A percentile compares a stretch with the other conserved stretches of the same genome.
phyloP scores from a whole-genome alignment of 2,113 vertebrate species.

The Kobus ellipsiprymnus region DNA sequence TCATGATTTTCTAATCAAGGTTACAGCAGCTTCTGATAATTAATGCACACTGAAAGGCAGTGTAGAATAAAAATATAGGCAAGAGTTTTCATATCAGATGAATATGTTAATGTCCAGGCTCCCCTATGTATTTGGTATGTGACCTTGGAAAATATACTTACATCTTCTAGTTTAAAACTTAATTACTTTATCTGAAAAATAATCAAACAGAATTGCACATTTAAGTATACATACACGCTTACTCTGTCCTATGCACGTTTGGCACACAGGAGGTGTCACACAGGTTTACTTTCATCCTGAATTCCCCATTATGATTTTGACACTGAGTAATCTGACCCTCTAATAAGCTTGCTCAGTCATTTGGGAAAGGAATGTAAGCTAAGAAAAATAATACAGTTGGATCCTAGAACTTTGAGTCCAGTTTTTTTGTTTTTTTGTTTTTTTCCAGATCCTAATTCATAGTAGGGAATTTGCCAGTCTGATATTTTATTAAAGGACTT shows the following conservation, averaged over 20 bases:
- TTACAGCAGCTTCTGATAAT: background rate
- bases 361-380: slow-evolving; percentile 59
- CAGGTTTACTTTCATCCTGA: background rate
- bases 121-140: background rate
- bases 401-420: slow-evolving; percentile 24
- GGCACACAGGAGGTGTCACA: background rate
- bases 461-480: background rate
- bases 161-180: background rate
- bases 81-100: background rate
- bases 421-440: background rate
- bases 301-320: background rate
- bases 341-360: slow-evolving; percentile 43
- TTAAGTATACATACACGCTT: background rate
- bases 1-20: background rate
- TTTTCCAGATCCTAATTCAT: background rate
- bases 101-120: background rate
- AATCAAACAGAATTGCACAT: background rate
- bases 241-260: background rate
- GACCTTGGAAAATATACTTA: background rate
- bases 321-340: slow-evolving; percentile 12
- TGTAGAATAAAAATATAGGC: background rate
- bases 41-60: background rate
- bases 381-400: slow-evolving; percentile 37
- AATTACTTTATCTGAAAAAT: background rate
- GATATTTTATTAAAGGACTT: background rate